phyloP scores from a whole-genome alignment of 2,797 vertebrate genomes.

The Salmo trutta region DNA sequence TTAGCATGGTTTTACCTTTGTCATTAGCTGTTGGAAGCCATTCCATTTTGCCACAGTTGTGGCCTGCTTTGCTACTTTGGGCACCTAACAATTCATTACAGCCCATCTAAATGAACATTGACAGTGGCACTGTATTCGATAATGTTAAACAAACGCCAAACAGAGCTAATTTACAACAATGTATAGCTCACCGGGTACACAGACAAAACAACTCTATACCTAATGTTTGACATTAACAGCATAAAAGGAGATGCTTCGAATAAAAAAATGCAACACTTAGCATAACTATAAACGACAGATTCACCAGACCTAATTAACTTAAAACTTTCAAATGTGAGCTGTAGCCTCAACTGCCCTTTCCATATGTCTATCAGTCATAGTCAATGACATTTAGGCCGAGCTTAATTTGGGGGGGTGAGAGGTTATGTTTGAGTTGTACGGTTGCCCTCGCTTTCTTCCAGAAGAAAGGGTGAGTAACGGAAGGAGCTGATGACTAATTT shows the following conservation, averaged over 20 bases:
- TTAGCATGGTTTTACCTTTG: not conserved
- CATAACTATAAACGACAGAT: not conserved
- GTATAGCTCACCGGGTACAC: not conserved
- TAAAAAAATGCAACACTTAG: not conserved
- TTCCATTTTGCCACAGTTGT: not conserved
- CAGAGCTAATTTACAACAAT: not conserved
- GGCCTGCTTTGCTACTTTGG: not conserved
- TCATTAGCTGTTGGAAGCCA: not conserved
- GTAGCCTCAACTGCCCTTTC: constrained; percentile 1
- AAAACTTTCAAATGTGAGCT: not conserved
- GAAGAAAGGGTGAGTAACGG: constrained; percentile 58
- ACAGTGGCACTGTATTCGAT: not conserved
- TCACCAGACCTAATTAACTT: not conserved
- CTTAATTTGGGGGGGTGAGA: constrained; percentile 28
- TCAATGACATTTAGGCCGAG: constrained; percentile 18
- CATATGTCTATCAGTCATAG: constrained; percentile 7
- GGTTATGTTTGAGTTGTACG: constrained; percentile 30
- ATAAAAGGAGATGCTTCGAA: constrained; percentile 1
- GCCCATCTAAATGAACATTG: not conserved
- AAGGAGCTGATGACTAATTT: constrained; percentile 68
- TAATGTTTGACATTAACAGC: constrained; percentile 10
- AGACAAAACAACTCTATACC: constrained; percentile 6
- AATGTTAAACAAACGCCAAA: constrained; percentile 26
- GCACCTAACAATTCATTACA: constrained; percentile 7
- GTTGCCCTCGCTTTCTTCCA: constrained; percentile 65